These are phyloP conservation scores for Drosophila pectinifera DNA, from an alignment of 1,140 invertebrate genomes.

Conservation along the genomic window DNA sequence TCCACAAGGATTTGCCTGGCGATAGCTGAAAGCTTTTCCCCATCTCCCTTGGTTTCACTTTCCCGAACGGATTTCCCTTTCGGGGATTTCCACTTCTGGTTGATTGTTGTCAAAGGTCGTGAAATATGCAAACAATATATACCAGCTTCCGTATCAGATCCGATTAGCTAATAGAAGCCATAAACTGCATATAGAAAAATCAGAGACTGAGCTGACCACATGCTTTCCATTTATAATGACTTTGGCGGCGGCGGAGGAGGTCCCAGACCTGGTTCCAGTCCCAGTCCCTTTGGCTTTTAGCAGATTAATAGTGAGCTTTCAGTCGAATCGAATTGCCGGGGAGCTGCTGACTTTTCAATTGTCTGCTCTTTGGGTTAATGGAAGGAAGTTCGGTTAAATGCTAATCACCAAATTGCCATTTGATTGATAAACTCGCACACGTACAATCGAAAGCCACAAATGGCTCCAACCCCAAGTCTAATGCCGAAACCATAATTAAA, in stretches of 20 bases:
- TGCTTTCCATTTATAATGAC: slow-evolving; percentile 30
- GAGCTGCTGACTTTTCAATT: slow-evolving; percentile 44
- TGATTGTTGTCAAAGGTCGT: slow-evolving; percentile 51
- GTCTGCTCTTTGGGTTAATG: slow-evolving; percentile 25
- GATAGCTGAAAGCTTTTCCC: slow-evolving; percentile 70
- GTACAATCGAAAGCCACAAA: slow-evolving; percentile 28
- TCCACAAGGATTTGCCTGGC: slow-evolving; percentile 67
- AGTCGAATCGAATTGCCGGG: slow-evolving; percentile 31
- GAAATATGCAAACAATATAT: slow-evolving; percentile 65
- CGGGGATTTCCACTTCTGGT: slow-evolving; percentile 50
- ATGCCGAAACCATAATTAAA: slow-evolving; percentile 72
- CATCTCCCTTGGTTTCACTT: neutral
- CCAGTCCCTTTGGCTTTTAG: slow-evolving; percentile 28
- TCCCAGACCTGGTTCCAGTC: neutral
- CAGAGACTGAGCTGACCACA: slow-evolving; percentile 14
- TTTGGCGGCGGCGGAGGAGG: neutral
- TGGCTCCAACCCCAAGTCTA: slow-evolving; percentile 18
- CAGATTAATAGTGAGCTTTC: slow-evolving; percentile 44
- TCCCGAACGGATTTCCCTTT: slow-evolving; percentile 24
- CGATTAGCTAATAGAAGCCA: slow-evolving; percentile 73
- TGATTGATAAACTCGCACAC: slow-evolving; percentile 47
- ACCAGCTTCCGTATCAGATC: slow-evolving; percentile 39
- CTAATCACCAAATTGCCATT: slow-evolving; percentile 56
- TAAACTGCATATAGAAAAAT: slow-evolving; percentile 46
- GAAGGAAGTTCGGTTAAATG: slow-evolving; percentile 40